These are phyloP conservation scores for Acrocephalus arundinaceus DNA, from an alignment of 2,113 vertebrate species.

Conservation along the genomic window DNA sequence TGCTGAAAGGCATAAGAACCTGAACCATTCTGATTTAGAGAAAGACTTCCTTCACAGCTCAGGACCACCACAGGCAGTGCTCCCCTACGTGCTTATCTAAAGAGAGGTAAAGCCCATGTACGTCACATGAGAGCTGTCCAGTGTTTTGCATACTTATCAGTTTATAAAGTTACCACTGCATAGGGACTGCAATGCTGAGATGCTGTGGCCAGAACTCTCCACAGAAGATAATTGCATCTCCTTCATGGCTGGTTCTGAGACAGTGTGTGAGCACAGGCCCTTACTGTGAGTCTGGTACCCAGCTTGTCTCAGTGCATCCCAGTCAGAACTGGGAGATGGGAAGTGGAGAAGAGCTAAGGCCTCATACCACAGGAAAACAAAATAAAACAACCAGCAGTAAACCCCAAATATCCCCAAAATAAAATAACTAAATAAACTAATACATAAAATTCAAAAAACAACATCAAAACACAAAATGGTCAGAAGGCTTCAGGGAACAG, in stretches of 20 bases:
- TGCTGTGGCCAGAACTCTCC: background rate
- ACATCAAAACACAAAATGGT: background rate
- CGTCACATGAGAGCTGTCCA: accelerated
- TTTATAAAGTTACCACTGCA: background rate
- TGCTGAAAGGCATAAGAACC: background rate
- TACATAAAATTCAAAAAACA: background rate
- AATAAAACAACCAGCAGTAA: background rate
- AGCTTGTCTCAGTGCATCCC: background rate
- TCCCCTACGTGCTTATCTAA: background rate
- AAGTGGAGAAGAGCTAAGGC: background rate
- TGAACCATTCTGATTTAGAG: background rate
- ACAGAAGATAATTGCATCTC: background rate
- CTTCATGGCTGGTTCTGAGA: background rate
- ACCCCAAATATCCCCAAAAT: background rate
- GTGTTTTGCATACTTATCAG: background rate
- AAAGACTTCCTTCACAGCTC: background rate
- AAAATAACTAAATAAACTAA: background rate
- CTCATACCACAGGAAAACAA: background rate
- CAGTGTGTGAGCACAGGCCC: background rate
- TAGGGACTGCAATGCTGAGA: background rate
- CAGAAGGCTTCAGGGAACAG: background rate
- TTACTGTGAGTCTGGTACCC: background rate
- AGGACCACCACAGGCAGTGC: background rate
- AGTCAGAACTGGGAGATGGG: background rate
- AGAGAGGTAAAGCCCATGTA: background rate